Evolutionary conservation across 2,797 vertebrate species (phyloP), one percentile per base, ranked within the genome.

Genomic region (Microcaecilia unicolor): DNA sequence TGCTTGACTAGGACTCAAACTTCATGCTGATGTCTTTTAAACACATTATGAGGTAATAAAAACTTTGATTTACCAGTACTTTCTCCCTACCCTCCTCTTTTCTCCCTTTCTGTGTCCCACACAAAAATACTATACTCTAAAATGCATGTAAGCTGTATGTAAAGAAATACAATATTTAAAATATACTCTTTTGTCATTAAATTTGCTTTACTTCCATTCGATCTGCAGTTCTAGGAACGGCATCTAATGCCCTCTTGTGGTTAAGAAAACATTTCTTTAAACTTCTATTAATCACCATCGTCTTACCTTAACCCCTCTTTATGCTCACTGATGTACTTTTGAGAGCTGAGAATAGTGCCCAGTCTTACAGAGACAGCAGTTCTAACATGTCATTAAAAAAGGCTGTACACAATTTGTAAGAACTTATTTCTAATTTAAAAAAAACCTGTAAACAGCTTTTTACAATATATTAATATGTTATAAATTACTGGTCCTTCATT

Each of bases 381-480:
- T 54, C 25, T 67, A 67, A 68, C 6, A 1, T 74, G 73, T 67
- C 57, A 61, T 51, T 77, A 61, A 65, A 81, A 80, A 39, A 80
- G 56, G 37, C 72, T 81, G 72, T 82, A 82, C 74, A 82, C n/a
- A 28, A 28, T 51, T 59, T 61, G 60, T 68, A 69, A 48, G 30
- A 49, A 64, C 36, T 67, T 54, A 67, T 61, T 72, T 58, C 45
- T 49, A 77, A 55, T 76, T 77, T 64, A 68, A 68, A 74, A 79
- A 78, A 82, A 79, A 74, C 51, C 23, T 72, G 69, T 74, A 82
- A 80, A 82, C 64, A 67, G 45, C 41, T 80, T 82, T 84, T 76
- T 84, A 83, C 74, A 85, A 56, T 64, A 76, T 61, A 68, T 58
- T 72, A 79, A 58, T 45, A 61, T 49, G 30, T 74, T 81, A 85